Evolutionary conservation across 2,797 vertebrate genomes (phyloP).

Genomic region (Diceros bicornis): DNA sequence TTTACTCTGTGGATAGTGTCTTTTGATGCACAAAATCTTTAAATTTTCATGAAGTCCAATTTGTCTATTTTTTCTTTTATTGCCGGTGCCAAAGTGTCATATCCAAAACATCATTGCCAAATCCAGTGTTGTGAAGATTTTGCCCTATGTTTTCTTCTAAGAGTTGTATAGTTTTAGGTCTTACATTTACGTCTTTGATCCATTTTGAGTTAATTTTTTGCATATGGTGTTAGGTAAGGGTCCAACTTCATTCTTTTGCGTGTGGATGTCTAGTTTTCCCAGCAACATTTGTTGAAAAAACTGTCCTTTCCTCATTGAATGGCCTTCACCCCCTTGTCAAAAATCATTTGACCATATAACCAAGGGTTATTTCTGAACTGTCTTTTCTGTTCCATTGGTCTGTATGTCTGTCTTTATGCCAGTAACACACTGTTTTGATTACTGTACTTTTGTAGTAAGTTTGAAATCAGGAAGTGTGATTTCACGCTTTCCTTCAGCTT

Average conservation of each 20-base stretch:
- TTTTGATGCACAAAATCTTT: not conserved
- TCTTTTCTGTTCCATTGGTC: not conserved
- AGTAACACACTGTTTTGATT: not conserved
- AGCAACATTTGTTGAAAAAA: not conserved
- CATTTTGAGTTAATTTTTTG: not conserved
- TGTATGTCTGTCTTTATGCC: not conserved
- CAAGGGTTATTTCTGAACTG: not conserved
- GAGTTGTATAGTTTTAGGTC: not conserved
- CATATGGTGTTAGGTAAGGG: not conserved
- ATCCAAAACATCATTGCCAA: not conserved
- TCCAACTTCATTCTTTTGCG: not conserved
- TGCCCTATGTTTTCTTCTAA: not conserved
- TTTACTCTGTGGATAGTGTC: not conserved
- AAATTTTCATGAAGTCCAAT: not conserved
- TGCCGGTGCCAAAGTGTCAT: not conserved
- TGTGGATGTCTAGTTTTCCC: not conserved
- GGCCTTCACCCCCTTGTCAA: not conserved
- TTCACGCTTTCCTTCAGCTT: not conserved
- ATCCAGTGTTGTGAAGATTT: not conserved
- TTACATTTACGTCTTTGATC: not conserved
- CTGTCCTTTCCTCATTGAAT: not conserved
- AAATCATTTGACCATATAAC: not conserved
- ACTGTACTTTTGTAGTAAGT: not conserved
- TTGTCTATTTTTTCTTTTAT: not conserved
- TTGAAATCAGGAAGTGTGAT: not conserved